phyloP scores from a whole-genome alignment of 2,797 vertebrate species.

The Eurystomus glaucurus region DNA sequence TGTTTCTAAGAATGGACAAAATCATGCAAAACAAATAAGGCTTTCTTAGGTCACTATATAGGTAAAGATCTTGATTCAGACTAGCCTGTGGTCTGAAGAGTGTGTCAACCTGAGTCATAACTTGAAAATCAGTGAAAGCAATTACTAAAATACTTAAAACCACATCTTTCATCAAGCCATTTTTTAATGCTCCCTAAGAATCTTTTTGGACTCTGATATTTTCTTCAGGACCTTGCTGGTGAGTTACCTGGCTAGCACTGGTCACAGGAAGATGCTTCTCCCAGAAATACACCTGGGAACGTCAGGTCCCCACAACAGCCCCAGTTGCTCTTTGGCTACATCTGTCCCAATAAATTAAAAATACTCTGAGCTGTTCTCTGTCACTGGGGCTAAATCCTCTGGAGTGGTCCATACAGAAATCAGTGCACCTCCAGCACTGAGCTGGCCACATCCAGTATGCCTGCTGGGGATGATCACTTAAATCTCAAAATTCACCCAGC shows the following conservation, averaged over 20 bases:
- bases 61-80: background rate
- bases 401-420: background rate
- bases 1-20: background rate
- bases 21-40: background rate
- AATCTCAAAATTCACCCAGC: background rate
- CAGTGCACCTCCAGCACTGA: background rate
- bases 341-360: background rate
- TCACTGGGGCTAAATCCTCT: background rate
- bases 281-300: background rate
- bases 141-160: background rate
- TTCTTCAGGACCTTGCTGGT: background rate
- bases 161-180: background rate
- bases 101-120: background rate
- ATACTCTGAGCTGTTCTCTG: background rate
- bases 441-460: background rate
- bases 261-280: background rate
- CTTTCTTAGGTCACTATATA: background rate
- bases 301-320: rapidly evolving
- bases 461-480: background rate
- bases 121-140: background rate
- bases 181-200: background rate
- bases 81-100: background rate
- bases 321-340: background rate
- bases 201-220: background rate
- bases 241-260: background rate